Base-by-base conservation (phyloP, 2,797 vertebrate genomes). In the Micropoecilia bifurca region DNA sequence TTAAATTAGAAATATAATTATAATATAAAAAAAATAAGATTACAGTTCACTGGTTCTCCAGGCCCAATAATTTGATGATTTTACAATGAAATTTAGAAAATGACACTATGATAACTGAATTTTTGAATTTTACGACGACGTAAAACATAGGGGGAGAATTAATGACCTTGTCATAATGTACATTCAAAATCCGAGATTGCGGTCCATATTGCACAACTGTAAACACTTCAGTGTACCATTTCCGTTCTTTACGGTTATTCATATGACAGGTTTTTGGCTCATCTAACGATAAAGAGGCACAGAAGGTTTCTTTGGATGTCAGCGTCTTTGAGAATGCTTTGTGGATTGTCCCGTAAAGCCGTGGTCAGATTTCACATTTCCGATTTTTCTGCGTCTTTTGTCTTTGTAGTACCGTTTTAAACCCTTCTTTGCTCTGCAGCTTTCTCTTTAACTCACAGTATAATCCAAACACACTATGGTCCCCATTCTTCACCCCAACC, bases 171-270 rank as follows among this genome's bases (percentile, higher is more conserved):
- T 84, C 75, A 89, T 63, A 77, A 71, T 86, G 88, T 91, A 93
- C 92, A 93, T 93, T 91, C 84, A 89, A 83, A 91, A 90, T 89
- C 82, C 84, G 90, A 81, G 80, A 89, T 90, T 91, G 88, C 89
- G 90, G 78, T 85, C 72, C 71, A 61, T 96, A 96, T 95, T 96
- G 96, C 95, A 96, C 95, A 93, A 87, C 71, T 91, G 90, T 93
- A 94, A 93, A 92, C 88, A 90, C 87, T 93, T 94, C 87, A 92
- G 78, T 87, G 76, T 77, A 90, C 86, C 80, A 87, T 87, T 83
- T 90, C 69, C 87, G 83, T 85, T 87, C 74, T 87, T 81, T 83
- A 76, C 84, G 79, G 53, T 66, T 76, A 76, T 77, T 71, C 39
- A 22, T 76, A 28, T 63, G 74, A 48, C 69, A 14, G 72, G 33